phyloP scores from a whole-genome alignment of 2,113 vertebrate genomes.

The Carettochelys insculpta region DNA sequence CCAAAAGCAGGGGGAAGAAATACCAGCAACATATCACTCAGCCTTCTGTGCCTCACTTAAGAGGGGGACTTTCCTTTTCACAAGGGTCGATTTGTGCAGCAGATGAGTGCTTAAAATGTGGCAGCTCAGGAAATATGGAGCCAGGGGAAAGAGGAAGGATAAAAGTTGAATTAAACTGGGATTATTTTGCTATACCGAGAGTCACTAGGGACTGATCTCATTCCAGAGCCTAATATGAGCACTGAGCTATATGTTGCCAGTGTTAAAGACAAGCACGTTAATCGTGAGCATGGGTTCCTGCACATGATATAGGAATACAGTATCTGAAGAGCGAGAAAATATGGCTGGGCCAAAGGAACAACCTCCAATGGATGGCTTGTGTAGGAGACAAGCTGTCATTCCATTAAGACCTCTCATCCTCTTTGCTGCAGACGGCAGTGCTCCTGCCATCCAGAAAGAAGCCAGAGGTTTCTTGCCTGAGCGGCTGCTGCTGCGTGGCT shows the following conservation, averaged over 20 bases:
- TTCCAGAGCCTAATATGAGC: constrained; percentile 14
- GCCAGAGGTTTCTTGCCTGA: neutral
- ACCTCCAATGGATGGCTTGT: constrained; percentile 33
- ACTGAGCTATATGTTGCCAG: constrained; percentile 47
- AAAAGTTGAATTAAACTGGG: constrained; percentile 43
- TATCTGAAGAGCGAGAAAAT: constrained; percentile 10
- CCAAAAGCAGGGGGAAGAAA: neutral
- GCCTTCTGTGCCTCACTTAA: neutral
- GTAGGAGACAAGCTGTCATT: neutral
- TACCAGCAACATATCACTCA: neutral
- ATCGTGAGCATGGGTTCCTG: constrained; percentile 63
- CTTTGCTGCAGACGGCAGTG: neutral
- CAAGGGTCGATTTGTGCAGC: neutral
- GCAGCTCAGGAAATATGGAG: neutral
- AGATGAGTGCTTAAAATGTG: neutral
- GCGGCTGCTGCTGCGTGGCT: neutral
- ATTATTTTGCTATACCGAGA: constrained; percentile 12
- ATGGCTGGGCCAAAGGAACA: constrained; percentile 30
- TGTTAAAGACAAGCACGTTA: constrained; percentile 61
- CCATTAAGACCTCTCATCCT: constrained; percentile 1
- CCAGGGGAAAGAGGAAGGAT: neutral
- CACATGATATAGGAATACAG: constrained; percentile 45
- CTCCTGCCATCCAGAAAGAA: neutral
- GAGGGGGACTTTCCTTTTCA: neutral
- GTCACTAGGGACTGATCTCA: constrained; percentile 17